Evolutionary conservation across 2,888 invertebrate species (phyloP).

Genomic region (Sesamia inferens): DNA sequence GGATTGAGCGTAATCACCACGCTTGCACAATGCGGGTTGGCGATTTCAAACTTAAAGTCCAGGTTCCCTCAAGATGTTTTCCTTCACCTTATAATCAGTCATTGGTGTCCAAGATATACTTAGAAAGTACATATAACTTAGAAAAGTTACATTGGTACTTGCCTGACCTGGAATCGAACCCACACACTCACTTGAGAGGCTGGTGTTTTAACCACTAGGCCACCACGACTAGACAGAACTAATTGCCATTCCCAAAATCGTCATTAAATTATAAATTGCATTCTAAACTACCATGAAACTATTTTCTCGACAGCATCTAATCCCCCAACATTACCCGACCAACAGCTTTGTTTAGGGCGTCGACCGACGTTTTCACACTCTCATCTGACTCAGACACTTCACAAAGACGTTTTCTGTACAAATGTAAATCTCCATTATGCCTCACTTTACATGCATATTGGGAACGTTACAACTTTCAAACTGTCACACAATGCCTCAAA

Average conservation of each 20-base stretch:
- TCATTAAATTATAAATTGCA: background rate
- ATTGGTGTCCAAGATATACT: too few relatives aligned
- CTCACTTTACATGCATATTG: conserved; percentile 86
- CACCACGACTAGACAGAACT: background rate
- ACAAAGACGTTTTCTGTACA: conserved; percentile 84
- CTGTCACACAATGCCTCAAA: conserved; percentile 60
- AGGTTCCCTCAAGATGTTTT: too few relatives aligned
- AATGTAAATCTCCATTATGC: conserved; percentile 86
- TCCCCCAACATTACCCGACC: conserved; percentile 65
- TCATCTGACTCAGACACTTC: conserved; percentile 75
- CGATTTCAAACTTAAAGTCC: too few relatives aligned
- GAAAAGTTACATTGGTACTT: too few relatives aligned
- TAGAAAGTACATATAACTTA: too few relatives aligned
- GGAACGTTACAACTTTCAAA: conserved; percentile 71
- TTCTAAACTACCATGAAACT: background rate
- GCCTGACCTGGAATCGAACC: too few relatives aligned
- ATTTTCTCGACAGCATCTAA: conserved; percentile 62
- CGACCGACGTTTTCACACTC: conserved; percentile 83
- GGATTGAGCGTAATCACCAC: too few relatives aligned
- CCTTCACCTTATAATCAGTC: too few relatives aligned
- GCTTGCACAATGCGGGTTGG: too few relatives aligned
- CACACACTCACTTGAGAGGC: too few relatives aligned
- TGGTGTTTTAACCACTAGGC: too few relatives aligned
- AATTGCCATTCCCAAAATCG: background rate
- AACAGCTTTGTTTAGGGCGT: conserved; percentile 76